Evolutionary conservation across 2,113 vertebrate species (phyloP), one percentile per base, ranked within the genome.

Genomic region (Corynorhinus townsendii): DNA sequence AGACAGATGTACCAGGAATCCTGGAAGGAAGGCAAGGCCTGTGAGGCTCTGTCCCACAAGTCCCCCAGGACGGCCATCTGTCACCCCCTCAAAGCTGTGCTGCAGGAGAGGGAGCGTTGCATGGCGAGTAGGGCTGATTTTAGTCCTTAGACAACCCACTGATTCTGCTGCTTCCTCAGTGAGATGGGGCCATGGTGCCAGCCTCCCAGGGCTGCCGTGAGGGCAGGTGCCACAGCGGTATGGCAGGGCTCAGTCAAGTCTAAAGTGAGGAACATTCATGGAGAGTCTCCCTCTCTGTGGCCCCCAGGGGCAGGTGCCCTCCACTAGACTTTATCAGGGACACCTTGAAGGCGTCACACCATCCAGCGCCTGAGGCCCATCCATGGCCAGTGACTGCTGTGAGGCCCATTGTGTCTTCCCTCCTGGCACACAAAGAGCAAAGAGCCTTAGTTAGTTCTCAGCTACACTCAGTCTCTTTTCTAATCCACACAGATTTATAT

Each of bases 181-280:
- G 26, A 26, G 33, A 47, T 14, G 52, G 62, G 35, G 35, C 22
- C 7, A 2, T 16, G 28, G 33, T 1, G 40, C 47, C 89, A 4
- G 35, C 56, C 19, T 72, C 54, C 45, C 43, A 17, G 54, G 69
- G n/a, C 22, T 2, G 15, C 64, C 14, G 59, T 20, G 38, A 69
- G 33, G 33, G n/a, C 59, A 43, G 62, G 16, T 1, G 5, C 47
- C 12, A 3, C 0, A 8, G 28, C 5, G 22, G 11, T 15, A 1
- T 14, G 0, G 10, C 40, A 22, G 33, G 24, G 15, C 33, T 38
- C 16, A 0, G 26, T 11, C 11, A n/a, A 20, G 30, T 73, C 77
- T 24, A 28, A n/a, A 73, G 3, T 8, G 7, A 33, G 16, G 5
- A 17, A 35, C 24, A 4, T 30, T 17, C 11, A 2, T 1, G 2